Conservation (phyloP, 1,140 invertebrate genomes). For the Pachypeltis micranthus region DNA sequence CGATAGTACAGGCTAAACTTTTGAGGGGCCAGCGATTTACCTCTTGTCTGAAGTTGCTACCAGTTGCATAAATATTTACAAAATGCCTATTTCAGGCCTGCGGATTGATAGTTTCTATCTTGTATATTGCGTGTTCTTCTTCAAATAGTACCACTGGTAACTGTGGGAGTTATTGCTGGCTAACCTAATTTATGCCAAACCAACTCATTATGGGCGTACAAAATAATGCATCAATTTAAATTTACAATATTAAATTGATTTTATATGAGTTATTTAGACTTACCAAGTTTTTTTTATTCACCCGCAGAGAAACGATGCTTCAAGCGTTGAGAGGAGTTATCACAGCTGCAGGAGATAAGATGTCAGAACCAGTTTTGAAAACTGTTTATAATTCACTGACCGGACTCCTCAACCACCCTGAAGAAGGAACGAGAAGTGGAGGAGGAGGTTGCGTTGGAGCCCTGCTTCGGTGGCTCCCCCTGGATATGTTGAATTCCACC, state of each 20-base stretch:
- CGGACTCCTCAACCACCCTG: conserved; percentile 52
- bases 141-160: too few species aligned
- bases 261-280: neutral
- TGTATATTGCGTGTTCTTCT: too few species aligned
- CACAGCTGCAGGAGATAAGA: conserved; percentile 73
- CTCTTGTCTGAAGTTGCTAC: too few species aligned
- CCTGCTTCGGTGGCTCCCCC: conserved; percentile 60
- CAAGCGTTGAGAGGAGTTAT: conserved; percentile 78
- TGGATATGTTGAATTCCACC: conserved; percentile 60
- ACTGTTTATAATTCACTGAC: conserved; percentile 60
- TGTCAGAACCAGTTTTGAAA: conserved; percentile 67
- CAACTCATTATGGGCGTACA: too few species aligned
- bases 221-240: neutral
- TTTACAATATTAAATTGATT: conserved; percentile 19
- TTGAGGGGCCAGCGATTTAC: too few species aligned
- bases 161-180: too few species aligned
- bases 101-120: too few species aligned
- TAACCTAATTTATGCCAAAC: too few species aligned
- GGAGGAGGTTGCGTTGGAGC: conserved; percentile 82
- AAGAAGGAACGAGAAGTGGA: conserved; percentile 66
- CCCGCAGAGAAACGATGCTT: conserved; percentile 80
- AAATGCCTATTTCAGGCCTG: too few species aligned
- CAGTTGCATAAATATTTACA: too few species aligned
- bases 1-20: too few species aligned
- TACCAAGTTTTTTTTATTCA: conserved; percentile 22